phyloP scores from a whole-genome alignment of 2,797 vertebrate species.

The Brachyalestes nurse region DNA sequence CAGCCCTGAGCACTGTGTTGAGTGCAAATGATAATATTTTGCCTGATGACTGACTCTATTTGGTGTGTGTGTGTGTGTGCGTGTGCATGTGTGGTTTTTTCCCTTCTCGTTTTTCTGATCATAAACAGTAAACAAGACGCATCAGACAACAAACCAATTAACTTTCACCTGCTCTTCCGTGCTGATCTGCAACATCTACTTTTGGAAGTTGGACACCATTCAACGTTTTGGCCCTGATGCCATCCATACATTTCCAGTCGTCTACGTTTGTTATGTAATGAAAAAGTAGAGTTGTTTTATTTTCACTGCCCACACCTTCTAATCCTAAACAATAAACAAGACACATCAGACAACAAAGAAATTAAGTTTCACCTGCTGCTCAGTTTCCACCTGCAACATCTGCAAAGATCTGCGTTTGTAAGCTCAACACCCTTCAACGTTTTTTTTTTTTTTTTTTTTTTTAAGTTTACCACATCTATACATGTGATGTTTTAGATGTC shows the following conservation, averaged over 20 bases:
- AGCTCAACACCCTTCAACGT: neutral
- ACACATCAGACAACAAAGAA: conserved; percentile 12
- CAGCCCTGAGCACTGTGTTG: conserved; percentile 47
- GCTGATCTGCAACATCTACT: too few relatives aligned
- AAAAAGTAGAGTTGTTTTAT: neutral
- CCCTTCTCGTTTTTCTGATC: neutral
- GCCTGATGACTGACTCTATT: conserved; percentile 58
- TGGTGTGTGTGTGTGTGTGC: conserved; percentile 24
- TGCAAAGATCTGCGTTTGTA: neutral
- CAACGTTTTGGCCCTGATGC: too few relatives aligned
- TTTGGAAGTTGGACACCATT: too few relatives aligned
- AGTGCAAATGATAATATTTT: conserved; percentile 61
- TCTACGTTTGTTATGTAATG: too few relatives aligned
- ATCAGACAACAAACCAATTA: conserved; percentile 26
- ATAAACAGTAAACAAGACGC: conserved; percentile 40
- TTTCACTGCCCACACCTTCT: neutral
- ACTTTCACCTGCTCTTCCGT: conserved; percentile 27
- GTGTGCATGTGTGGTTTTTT: conserved; percentile 10
- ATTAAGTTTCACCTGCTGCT: conserved; percentile 23
- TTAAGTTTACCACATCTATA: too few relatives aligned
- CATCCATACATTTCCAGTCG: too few relatives aligned
- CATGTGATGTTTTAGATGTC: too few relatives aligned
- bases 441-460: too few relatives aligned
- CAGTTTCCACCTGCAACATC: neutral
- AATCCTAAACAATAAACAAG: conserved; percentile 34